Evolutionary conservation across 2,113 vertebrate genomes (phyloP).

Genomic region (Colossoma macropomum): DNA sequence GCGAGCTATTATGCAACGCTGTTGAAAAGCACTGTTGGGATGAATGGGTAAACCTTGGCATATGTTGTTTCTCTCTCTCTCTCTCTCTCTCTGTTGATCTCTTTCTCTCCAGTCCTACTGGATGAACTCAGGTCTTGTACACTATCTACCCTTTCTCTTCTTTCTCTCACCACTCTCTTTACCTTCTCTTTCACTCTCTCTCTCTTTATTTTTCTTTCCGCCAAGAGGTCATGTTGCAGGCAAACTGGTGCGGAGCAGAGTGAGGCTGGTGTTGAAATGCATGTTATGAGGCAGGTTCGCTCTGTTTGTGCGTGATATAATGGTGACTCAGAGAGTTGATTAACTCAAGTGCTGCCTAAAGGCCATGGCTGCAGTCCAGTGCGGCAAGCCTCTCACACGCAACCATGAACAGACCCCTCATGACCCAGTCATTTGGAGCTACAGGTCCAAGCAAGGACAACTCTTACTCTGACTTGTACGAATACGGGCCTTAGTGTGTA

Average conservation of each 20-base stretch:
- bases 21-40: not conserved
- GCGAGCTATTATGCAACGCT: not conserved
- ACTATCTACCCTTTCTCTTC: not conserved
- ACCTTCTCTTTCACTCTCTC: not conserved
- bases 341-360: conserved; percentile 20
- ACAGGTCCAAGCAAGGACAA: not conserved
- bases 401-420: conserved; percentile 21
- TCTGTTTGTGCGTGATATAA: conserved; percentile 40
- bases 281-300: not conserved
- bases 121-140: not conserved
- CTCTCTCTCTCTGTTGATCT: not conserved
- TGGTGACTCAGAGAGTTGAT: conserved; percentile 47
- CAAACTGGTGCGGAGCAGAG: not conserved
- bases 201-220: not conserved
- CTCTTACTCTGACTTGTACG: not conserved
- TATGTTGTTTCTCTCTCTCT: not conserved
- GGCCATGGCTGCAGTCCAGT: conserved; percentile 43
- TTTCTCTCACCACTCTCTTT: not conserved
- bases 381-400: conserved; percentile 48
- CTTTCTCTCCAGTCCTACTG: not conserved
- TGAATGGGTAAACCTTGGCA: not conserved
- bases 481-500: not conserved
- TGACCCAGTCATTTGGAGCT: conserved; percentile 16
- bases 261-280: conserved; percentile 18
- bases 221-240: not conserved